Base-by-base conservation (phyloP, 2,797 vertebrate genomes). In the Ptychadena robeensis region DNA sequence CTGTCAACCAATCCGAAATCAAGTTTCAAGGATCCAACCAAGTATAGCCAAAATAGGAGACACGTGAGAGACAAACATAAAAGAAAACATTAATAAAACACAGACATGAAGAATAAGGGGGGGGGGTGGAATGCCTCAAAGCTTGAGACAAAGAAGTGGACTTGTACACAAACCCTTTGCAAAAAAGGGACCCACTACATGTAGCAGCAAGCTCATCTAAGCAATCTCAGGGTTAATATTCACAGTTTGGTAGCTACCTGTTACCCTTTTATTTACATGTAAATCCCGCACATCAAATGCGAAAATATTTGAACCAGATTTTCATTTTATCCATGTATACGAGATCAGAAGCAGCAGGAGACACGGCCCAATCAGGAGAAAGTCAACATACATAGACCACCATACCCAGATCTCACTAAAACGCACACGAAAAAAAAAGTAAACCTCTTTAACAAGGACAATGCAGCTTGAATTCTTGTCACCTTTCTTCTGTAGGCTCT, bases 261-360 rank as follows among this genome's bases (percentile, higher is more conserved):
- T 68, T 82, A 65, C 65, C 65, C 57, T 85, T 69, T 18, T 71
- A 75, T 85, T 70, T 85, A 85, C 78, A 85, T 53, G 30, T 81
- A 81, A 80, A 76, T 72, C 72, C 57, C 65, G 71, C 67, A 66
- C 57, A 71, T 78, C 11, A 61, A 30, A 59, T 35, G 80, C 68
- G 18, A 73, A 27, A 37, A 59, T 69, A 73, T 63, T 73, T 64
- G 25, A 28, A 69, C 35, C 70, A 68, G 1, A 44, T 67, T 80
- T 73, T 68, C n/a, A 25, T 28, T 15, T 53, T 31, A 76, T 69
- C 64, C 64, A 75, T 28, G 35, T 28, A 81, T 9, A 69, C 15
- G 12, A 34, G 66, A 67, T 66, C 4, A 30, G 67, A 80, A 70
- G 64, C 76, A 71, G 61, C 76, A 68, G 69, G 69, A 57, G 64